A percentile compares a stretch with the other conserved stretches of the same genome.
Evolutionary conservation across 2,113 vertebrate species (phyloP).

Genomic region (Phrynosoma blainvillii): DNA sequence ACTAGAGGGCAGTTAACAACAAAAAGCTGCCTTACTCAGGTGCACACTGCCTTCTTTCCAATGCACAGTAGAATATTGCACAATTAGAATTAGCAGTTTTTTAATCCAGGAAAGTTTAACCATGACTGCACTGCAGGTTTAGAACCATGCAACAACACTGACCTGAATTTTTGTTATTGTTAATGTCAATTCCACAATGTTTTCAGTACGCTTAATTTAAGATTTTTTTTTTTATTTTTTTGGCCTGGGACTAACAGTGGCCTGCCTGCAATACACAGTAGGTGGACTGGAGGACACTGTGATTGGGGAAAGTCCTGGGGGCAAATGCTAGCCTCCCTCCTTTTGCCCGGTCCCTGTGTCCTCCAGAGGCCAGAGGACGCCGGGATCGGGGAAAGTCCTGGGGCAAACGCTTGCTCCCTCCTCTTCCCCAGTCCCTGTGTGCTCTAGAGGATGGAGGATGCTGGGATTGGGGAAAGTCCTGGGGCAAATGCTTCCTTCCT

Average conservation of each 20-base stretch:
- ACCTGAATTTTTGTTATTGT: not conserved
- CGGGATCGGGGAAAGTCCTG: too few relatives aligned
- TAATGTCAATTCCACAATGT: not conserved
- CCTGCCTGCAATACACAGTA: not conserved
- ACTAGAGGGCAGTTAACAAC: slow-evolving; percentile 16
- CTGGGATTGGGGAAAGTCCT: too few relatives aligned
- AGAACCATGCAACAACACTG: not conserved
- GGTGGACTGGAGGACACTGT: not conserved
- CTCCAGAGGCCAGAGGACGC: too few relatives aligned
- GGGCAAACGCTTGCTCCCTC: too few relatives aligned
- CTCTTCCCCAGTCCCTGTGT: too few relatives aligned
- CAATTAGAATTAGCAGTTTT: slow-evolving; percentile 22
- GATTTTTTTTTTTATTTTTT: not conserved
- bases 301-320: too few relatives aligned
- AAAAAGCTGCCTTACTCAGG: slow-evolving; percentile 8
- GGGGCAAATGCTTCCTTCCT: too few relatives aligned
- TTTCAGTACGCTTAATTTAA: not conserved
- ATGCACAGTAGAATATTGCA: slow-evolving; percentile 12
- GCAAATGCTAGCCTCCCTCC: too few relatives aligned
- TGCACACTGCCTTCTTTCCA: slow-evolving; percentile 35
- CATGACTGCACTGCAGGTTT: not conserved
- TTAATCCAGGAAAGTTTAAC: not conserved
- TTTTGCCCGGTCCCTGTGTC: too few relatives aligned
- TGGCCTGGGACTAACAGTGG: not conserved
- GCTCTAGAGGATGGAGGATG: too few relatives aligned